Conservation (phyloP, 2,113 vertebrate genomes). For the Leucosticte australis region DNA sequence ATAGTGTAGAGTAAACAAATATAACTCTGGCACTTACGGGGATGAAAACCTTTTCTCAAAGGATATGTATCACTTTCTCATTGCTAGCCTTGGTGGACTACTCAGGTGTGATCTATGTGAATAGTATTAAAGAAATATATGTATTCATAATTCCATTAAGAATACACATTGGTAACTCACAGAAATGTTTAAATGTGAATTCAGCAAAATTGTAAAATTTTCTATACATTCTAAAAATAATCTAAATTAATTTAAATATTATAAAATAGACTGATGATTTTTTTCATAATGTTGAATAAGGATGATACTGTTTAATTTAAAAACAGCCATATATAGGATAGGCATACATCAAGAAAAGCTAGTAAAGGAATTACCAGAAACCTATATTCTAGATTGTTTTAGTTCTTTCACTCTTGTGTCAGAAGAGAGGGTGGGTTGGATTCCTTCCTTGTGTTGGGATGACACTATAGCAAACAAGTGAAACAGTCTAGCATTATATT, state of each 20-base stretch:
- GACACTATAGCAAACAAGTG: not conserved
- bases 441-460: not conserved
- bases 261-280: not conserved
- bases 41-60: not conserved
- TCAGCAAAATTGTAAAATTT: not conserved
- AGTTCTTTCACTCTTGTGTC: not conserved
- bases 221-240: not conserved
- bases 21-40: fast-evolving
- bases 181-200: not conserved
- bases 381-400: not conserved
- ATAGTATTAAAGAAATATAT: not conserved
- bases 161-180: not conserved
- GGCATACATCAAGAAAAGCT: not conserved
- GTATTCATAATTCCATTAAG: not conserved
- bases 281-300: not conserved
- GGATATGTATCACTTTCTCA: not conserved
- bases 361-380: not conserved
- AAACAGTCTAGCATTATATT: not conserved
- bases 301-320: not conserved
- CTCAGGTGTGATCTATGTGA: not conserved
- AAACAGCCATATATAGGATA: not conserved
- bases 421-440: not conserved
- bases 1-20: not conserved
- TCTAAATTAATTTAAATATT: not conserved
- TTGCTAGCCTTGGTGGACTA: not conserved